A percentile compares a stretch with the other conserved stretches of the same genome.
Conservation (phyloP, 2,888 invertebrate species). For the Lysandra bellargus region DNA sequence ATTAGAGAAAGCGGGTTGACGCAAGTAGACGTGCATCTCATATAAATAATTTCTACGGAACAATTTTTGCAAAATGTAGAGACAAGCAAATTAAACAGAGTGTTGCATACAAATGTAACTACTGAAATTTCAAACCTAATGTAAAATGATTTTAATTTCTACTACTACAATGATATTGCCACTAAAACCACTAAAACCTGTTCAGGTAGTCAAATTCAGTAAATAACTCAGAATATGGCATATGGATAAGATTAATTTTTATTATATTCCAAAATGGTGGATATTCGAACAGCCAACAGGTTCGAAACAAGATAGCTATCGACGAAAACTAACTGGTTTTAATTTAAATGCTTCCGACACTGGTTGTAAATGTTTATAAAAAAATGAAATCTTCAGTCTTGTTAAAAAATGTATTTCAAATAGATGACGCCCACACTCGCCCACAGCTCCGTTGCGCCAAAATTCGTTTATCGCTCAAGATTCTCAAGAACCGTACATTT, state of each 20-base stretch:
- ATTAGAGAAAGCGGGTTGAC: background rate
- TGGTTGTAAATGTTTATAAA: background rate
- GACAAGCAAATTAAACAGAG: background rate
- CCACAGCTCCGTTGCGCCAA: no score
- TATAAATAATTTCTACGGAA: background rate
- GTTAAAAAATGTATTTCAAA: background rate
- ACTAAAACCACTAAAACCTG: slow-evolving; percentile 1
- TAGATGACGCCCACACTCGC: no score
- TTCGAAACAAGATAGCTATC: background rate
- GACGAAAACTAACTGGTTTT: slow-evolving; percentile 2
- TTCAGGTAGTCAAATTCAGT: background rate
- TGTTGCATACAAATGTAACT: background rate
- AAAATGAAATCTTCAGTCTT: background rate
- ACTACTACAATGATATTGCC: background rate
- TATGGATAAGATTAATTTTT: background rate
- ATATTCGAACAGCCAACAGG: background rate
- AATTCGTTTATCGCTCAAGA: no score
- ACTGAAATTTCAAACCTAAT: background rate
- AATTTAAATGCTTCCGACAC: background rate
- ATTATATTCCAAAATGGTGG: slow-evolving; percentile 9
- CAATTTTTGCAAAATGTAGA: background rate
- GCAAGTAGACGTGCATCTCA: background rate
- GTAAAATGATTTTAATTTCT: background rate
- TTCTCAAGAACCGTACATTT: no score
- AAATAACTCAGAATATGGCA: background rate